Percentiles rank a stretch among this genome's conserved stretches.
These are phyloP conservation scores for Ichneumoninae sp. DNA, from an alignment of 2,888 invertebrate genomes.

Conservation along the genomic window DNA sequence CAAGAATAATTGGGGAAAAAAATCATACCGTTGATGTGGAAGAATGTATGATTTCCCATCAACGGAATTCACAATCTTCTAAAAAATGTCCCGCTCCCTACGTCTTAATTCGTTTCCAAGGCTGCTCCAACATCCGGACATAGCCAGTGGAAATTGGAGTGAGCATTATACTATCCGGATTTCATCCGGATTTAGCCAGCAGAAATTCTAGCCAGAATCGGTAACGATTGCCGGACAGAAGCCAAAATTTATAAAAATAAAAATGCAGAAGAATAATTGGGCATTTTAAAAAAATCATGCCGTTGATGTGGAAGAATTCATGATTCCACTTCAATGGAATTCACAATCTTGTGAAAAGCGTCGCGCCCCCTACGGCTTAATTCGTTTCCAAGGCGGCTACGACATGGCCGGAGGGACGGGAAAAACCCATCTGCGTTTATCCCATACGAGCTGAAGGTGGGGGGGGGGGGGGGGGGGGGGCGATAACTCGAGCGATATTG, in stretches of 20 bases:
- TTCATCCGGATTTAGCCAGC: no score
- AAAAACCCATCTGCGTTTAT: slow-evolving; percentile 35
- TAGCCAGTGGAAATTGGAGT: not conserved
- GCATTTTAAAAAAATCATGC: not conserved
- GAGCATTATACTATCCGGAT: not conserved
- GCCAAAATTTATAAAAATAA: not conserved
- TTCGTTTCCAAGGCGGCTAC: slow-evolving; percentile 15
- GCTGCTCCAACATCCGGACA: not conserved
- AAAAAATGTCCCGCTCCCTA: not conserved
- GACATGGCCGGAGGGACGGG: slow-evolving; percentile 5
- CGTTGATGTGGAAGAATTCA: not conserved
- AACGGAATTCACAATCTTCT: not conserved
- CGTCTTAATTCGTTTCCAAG: not conserved
- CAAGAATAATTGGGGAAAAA: not conserved
- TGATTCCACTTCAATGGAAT: not conserved
- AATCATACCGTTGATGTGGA: not conserved
- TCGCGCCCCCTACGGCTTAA: not conserved
- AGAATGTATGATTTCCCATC: not conserved
- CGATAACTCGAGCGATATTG: slow-evolving; percentile 66
- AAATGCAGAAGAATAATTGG: not conserved
- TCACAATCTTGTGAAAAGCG: slow-evolving; percentile 6
- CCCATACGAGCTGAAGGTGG: not conserved
- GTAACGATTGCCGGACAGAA: not conserved
- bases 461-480: not conserved
- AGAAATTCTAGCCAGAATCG: no score